Base-by-base conservation (phyloP, 1,140 invertebrate genomes). In the Platyura marginata region DNA sequence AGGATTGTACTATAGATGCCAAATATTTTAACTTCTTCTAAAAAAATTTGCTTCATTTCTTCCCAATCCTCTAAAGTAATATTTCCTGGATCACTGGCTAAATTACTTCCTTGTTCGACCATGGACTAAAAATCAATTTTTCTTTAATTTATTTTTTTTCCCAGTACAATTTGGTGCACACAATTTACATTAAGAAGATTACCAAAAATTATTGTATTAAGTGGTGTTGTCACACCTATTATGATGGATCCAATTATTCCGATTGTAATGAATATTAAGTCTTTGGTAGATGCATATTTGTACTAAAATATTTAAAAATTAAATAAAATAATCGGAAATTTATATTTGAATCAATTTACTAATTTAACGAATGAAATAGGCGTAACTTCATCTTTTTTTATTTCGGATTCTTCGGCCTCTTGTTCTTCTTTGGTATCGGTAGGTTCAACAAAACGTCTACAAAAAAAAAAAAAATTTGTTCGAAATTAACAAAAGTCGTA, bases 191-290 rank as follows among this genome's bases (percentile, higher is more conserved):
- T 68, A 0, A 77, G 68, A 42, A 83, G 62, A 44, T 69, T 63
- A 3, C 79, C 75, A 52, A 81, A 79, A n/a, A 82, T 63, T 8
- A 78, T 57, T 37, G 76, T 77, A 50, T 82, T 75, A 6, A 75
- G 48, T 0, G 79, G 79, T 29, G 76, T 71, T 21, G 71, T 68
- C 9, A 68, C 55, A 8, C 77, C 78, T 16, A 74, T 71, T 33
- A 67, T 56, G 2, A 73, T 46, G 0, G 75, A 68, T 39, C 64
- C 68, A 40, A 77, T n/a, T 4, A 71, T 48, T 6, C 75, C 79
- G 11, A 79, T 46, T 10, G 52, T 46, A 46, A 82, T 69, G 13
- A 76, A 59, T 0, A 66, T 44, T 55, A 71, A 70, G 54, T 83
- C 77, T 23, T 48, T 54, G 21, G 39, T 54, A 3, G 65, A 67